Percentiles rank a stretch among this genome's conserved stretches.
These are phyloP conservation scores for Drosophila takahashii DNA, from an alignment of 1,140 invertebrate genomes.

Conservation along the genomic window DNA sequence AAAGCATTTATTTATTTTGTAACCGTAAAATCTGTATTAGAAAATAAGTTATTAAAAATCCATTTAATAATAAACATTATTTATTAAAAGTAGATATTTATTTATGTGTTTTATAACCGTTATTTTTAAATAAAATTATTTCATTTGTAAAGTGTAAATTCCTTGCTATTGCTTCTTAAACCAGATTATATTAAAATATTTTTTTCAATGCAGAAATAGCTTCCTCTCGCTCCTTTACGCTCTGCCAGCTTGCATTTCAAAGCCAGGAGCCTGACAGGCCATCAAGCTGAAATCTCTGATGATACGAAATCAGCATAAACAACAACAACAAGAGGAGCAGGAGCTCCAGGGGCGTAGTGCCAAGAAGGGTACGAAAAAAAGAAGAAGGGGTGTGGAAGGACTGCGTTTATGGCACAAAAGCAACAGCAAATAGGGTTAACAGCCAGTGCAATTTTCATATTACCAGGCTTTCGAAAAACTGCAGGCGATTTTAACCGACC, in stretches of 20 bases:
- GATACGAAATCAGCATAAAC: constrained; percentile 81
- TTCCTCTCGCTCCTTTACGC: constrained; percentile 17
- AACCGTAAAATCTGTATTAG: too few relatives aligned
- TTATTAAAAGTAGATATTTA: too few relatives aligned
- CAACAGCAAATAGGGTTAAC: constrained; percentile 80
- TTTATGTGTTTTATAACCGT: too few relatives aligned
- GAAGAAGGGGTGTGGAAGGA: background rate
- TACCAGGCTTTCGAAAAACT: constrained; percentile 68
- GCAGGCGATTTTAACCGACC: constrained; percentile 32
- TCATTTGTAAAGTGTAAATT: background rate
- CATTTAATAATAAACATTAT: too few relatives aligned
- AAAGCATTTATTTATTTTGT: too few relatives aligned
- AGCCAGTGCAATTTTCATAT: constrained; percentile 82
- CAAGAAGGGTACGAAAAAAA: background rate
- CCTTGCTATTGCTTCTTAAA: background rate
- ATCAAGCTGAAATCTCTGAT: constrained; percentile 79
- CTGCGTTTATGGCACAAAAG: constrained; percentile 74
- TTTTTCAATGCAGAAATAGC: constrained; percentile 10
- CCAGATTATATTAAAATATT: background rate
- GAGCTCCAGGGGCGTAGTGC: background rate
- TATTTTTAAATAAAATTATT: background rate
- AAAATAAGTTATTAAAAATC: too few relatives aligned
- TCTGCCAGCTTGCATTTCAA: constrained; percentile 42
- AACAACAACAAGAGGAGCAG: constrained; percentile 46
- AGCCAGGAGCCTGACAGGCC: constrained; percentile 42